Conservation (phyloP, 2,888 invertebrate genomes). For the Hirtodrosophila alboralis region DNA sequence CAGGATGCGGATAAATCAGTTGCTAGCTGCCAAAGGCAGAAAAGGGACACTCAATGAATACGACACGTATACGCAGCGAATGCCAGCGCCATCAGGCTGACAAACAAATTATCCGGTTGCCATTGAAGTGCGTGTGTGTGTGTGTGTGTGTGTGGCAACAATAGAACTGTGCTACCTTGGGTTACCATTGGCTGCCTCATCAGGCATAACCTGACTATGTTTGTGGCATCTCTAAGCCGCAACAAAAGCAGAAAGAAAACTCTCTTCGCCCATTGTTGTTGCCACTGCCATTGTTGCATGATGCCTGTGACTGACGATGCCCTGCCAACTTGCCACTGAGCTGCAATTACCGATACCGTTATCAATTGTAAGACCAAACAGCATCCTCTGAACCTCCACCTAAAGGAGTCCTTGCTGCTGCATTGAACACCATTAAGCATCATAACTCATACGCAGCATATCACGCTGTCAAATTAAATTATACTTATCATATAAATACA, state of each 20-base stretch:
- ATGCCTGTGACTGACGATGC: too few species aligned
- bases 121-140: constrained; percentile 18
- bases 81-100: constrained; percentile 25
- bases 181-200: too few species aligned
- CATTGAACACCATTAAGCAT: not conserved
- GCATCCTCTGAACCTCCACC: too few species aligned
- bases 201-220: constrained; percentile 8
- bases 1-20: constrained; percentile 30
- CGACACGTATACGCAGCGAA: constrained; percentile 12
- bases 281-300: not conserved
- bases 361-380: constrained; percentile 10
- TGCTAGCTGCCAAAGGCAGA: constrained; percentile 15
- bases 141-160: not conserved
- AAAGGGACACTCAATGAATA: constrained; percentile 3
- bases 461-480: too few species aligned
- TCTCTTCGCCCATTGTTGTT: constrained; percentile 15
- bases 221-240: constrained; percentile 21
- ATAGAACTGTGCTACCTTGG: too few species aligned
- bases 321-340: constrained; percentile 11
- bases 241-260: constrained; percentile 39
- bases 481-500: too few species aligned
- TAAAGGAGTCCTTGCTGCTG: not conserved
- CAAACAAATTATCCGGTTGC: constrained; percentile 65
- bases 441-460: too few species aligned
- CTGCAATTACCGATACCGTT: constrained; percentile 38